Evolutionary conservation across 1,140 invertebrate genomes (phyloP), one percentile per base, ranked within the genome.

Genomic region (Limonius californicus): DNA sequence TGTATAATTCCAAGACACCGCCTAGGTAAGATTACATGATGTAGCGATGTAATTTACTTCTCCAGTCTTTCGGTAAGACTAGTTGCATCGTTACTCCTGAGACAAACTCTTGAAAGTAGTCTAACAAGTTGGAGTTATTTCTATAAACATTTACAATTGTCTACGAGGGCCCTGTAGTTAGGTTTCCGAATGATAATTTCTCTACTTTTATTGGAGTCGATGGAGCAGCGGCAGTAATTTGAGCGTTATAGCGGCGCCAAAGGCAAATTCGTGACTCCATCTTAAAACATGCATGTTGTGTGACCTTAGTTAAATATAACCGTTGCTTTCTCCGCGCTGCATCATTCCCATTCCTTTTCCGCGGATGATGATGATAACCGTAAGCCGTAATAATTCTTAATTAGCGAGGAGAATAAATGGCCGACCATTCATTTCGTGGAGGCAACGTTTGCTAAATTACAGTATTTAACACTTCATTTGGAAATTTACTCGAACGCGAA

Each of bases 271-370:
- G 45, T 50, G 45, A 50, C 45, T 50, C 20, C 9, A 21, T 50
- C 45, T 50, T 50, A 50, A 50, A 50, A 50, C 45, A 50, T 50
- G 45, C 45, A 50, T 50, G 45, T 14, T 8, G 45, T 21, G 4
- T 50, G 45, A 50, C 45, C 45, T 50, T 50, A 50, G 45, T 21
- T 50, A 50, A 50, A 50, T 50, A 50, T 50, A 50, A 50, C 45
- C 45, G 45, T 50, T 50, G 45, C 45, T 50, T 50, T 50, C 45
- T 50, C 45, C 14, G 11, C 15, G 20, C 45, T 21, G 45, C 45
- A 50, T 50, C 45, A 50, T 50, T 50, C 45, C 16, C 16, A 50
- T 50, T 50, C 45, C 20, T 50, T 50, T 50, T 50, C 2, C 16
- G n/a, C 2, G 2, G 23, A 27, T 39, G 35, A 9, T 9, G 35